Base-by-base conservation (phyloP, 2,797 vertebrate species). In the Rhinichthys osculus region DNA sequence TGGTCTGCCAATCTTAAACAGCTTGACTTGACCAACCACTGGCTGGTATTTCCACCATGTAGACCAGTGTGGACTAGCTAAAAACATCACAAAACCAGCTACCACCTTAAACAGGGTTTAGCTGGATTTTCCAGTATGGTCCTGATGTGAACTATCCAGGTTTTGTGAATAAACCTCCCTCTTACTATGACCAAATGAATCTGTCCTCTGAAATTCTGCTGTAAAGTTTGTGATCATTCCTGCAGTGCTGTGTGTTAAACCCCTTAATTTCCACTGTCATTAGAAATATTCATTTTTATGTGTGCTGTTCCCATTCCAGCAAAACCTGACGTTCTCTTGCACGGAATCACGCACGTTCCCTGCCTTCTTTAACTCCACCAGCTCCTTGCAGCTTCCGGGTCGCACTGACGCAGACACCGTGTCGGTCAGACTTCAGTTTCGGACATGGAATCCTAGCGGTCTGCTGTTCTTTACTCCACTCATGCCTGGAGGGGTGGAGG, bases 331-430 rank as follows among this genome's bases (percentile, higher is more conserved):
- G 4, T 99, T 98, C 92, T 96, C 97, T 0, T 99, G 98, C 10
- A 91, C 96, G 23, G 96, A 99, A 87, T 96, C 97, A 72, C 95
- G 95, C 88, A 95, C 94, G 0, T 97, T 97, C 62, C 97, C 98
- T 0, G 96, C 98, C 76, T 99, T 98, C 93, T 99, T 99, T 92
- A 99, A 99, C 91, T 97, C 97, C 71, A 96, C 96, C 40, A 98
- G 97, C 91, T 98, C 96, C 87, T 92, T 99, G 91, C 96, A 94
- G 87, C 95, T 99, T 50, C 96, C 96, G 0, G 98, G 98, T 19
- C 96, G 96, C 84, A 93, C 90, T 0, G 93, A 94, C 84, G 96
- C 96, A 7, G 97, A 99, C 90, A 89, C 97, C 0, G 95, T 99
- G 85, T 97, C 97, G 0, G 95, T 99, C 90, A 97, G 94, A 85